These are phyloP conservation scores for Hylaeus anthracinus DNA, from an alignment of 1,140 invertebrate genomes.

Conservation along the genomic window DNA sequence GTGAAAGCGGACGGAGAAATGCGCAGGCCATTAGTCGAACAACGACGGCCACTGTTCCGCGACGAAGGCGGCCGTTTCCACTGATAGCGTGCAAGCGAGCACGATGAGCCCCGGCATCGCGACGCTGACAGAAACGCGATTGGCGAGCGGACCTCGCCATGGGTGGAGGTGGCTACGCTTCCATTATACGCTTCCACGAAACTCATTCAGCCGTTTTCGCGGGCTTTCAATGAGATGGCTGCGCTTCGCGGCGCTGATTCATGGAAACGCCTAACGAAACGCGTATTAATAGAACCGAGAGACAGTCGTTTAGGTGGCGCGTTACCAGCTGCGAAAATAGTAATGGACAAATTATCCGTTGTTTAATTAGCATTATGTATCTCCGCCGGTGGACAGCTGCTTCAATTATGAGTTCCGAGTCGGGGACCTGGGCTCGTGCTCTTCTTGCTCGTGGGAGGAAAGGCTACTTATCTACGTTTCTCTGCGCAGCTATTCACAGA, in stretches of 20 bases:
- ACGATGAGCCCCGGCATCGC: constrained; percentile 30
- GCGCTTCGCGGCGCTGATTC: constrained; percentile 44
- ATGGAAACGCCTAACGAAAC: constrained; percentile 38
- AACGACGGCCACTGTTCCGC: constrained; percentile 73
- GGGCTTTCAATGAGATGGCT: constrained; percentile 58
- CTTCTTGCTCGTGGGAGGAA: background rate
- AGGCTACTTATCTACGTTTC: too few species aligned
- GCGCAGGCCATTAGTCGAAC: constrained; percentile 78
- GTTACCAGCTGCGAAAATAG: background rate
- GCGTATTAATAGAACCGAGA: constrained; percentile 15
- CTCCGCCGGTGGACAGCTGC: constrained; percentile 11
- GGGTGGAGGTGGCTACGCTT: constrained; percentile 34
- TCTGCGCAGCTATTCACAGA: background rate
- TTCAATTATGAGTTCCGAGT: constrained; percentile 16
- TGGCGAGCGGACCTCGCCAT: constrained; percentile 13
- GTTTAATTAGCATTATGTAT: constrained; percentile 39
- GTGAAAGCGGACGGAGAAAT: constrained; percentile 79
- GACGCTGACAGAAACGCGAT: constrained; percentile 51
- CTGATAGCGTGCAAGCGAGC: constrained; percentile 45
- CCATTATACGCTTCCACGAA: constrained; percentile 61
- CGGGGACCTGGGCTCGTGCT: background rate
- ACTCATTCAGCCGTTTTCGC: constrained; percentile 60
- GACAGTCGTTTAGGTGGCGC: constrained; percentile 11
- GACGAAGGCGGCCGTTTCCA: constrained; percentile 60
- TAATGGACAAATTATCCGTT: constrained; percentile 30